These are phyloP conservation scores for Drosophila pallidifrons DNA, from an alignment of 1,140 invertebrate species.

Conservation along the genomic window DNA sequence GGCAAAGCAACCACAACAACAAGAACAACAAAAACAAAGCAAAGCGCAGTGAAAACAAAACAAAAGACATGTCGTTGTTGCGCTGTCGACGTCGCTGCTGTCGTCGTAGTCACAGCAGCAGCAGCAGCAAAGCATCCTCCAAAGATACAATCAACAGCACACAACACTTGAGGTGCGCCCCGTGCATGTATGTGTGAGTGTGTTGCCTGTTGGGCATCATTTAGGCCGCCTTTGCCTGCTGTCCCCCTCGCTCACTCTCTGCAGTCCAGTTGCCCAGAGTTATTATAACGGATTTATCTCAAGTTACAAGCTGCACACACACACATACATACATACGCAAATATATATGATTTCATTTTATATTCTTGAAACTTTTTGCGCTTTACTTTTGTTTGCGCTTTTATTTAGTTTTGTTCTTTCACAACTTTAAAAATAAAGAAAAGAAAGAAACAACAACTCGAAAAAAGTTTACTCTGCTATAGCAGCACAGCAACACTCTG, in stretches of 20 bases:
- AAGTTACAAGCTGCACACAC: conserved; percentile 64
- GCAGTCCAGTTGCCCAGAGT: conserved; percentile 69
- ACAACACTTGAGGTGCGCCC: conserved; percentile 46
- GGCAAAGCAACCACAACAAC: conserved; percentile 23
- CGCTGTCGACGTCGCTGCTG: conserved; percentile 4
- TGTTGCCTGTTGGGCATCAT: conserved; percentile 64
- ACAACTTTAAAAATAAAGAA: conserved; percentile 34
- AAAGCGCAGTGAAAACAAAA: conserved; percentile 51
- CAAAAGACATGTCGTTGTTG: conserved; percentile 31
- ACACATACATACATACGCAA: conserved; percentile 21
- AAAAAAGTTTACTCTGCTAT: conserved; percentile 33
- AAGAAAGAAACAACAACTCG: conserved; percentile 5
- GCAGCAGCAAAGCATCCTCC: conserved; percentile 63
- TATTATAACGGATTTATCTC: conserved; percentile 83
- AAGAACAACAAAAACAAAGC: conserved; percentile 24
- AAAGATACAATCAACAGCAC: conserved; percentile 74
- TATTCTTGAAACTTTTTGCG: conserved; percentile 65
- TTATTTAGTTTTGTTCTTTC: conserved; percentile 62
- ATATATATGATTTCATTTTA: conserved; percentile 67
- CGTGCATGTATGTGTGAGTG: conserved; percentile 26
- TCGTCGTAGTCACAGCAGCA: background rate
- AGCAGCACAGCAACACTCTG: background rate
- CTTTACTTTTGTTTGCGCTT: conserved; percentile 47
- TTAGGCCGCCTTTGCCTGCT: conserved; percentile 45
- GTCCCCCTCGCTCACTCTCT: background rate